These are phyloP conservation scores for Elymnias hypermnestra DNA, from an alignment of 1,140 invertebrate genomes.

Conservation along the genomic window DNA sequence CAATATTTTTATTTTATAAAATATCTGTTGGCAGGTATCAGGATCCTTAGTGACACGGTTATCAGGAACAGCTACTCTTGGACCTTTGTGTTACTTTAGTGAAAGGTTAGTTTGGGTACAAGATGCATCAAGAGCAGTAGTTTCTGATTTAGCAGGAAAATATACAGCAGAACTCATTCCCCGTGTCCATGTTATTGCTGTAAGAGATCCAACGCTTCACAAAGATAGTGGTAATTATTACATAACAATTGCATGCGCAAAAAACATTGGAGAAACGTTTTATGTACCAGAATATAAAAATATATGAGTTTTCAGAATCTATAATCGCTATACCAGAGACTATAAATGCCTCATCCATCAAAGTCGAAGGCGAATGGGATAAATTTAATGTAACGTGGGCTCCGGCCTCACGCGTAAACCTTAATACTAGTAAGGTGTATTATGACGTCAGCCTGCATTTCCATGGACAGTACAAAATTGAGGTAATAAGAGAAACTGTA, in stretches of 20 bases:
- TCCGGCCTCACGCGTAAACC: constrained; percentile 83
- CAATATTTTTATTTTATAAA: no score
- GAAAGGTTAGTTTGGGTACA: constrained; percentile 88
- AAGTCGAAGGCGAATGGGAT: constrained; percentile 82
- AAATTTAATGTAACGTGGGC: constrained; percentile 89
- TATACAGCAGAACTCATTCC: constrained; percentile 85
- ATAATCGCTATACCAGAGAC: constrained; percentile 82
- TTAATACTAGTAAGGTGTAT: constrained; percentile 88
- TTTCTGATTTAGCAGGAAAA: constrained; percentile 86
- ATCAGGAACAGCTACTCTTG: constrained; percentile 59
- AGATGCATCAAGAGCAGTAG: constrained; percentile 83
- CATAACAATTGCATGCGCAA: background rate
- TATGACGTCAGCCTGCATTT: constrained; percentile 87
- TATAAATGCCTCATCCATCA: constrained; percentile 79
- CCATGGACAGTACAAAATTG: constrained; percentile 50
- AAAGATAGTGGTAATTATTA: constrained; percentile 66
- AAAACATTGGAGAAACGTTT: no score
- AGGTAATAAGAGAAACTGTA: constrained; percentile 43
- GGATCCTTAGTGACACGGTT: constrained; percentile 56
- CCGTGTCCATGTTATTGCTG: constrained; percentile 82
- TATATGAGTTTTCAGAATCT: constrained; percentile 50
- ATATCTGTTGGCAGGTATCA: no score
- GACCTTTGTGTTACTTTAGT: constrained; percentile 86
- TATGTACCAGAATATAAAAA: no score
- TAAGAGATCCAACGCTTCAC: constrained; percentile 84